Evolutionary conservation across 23 tunicate species (phyloP), one percentile per base, ranked within the genome.

Genomic region (Corella eumyota): DNA sequence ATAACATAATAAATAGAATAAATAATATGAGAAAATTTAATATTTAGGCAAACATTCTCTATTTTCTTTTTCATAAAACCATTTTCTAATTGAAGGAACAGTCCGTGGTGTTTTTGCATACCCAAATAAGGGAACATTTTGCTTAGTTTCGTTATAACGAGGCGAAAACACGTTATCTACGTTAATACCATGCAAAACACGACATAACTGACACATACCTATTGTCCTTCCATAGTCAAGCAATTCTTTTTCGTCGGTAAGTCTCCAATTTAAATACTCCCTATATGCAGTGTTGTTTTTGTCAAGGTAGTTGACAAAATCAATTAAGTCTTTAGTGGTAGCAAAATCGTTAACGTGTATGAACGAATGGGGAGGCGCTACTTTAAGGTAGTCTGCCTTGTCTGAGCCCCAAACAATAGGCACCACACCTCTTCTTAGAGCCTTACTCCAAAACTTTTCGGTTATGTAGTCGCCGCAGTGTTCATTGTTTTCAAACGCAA

Each of bases 141-240:
- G 6, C 21, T 23, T 25, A 15, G 24, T 40, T 1, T 30, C 37
- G 6, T 40, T 4, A 58, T 22, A 58, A 21, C 59, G 28, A 29
- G 28, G 31, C 27, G 40, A 34, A 49, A 45, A 72, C 21, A 61
- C 4, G 66, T 61, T 61, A 33, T 72, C 78, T 23, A 35, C 64
- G 50, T 72, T 61, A 34, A 54, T 34, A 17, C 60, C 60, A 25
- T 17, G 29, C 60, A 54, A 26, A 19, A 33, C 29, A 4, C 69
- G 57, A 45, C 79, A 73, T 5, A 73, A 52, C 30, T 73, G 60
- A 62, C 79, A 73, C 33, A 32, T 62, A 2, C 51, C 38, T 1
- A 32, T 48, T 3, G 48, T 32, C 38, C 61, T 32, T 1, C 69
- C 79, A 32, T 62, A 73, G 25, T 30, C 33, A 6, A 49, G 68